phyloP scores from a whole-genome alignment of 2,888 invertebrate species.

The Anaspis maculata region DNA sequence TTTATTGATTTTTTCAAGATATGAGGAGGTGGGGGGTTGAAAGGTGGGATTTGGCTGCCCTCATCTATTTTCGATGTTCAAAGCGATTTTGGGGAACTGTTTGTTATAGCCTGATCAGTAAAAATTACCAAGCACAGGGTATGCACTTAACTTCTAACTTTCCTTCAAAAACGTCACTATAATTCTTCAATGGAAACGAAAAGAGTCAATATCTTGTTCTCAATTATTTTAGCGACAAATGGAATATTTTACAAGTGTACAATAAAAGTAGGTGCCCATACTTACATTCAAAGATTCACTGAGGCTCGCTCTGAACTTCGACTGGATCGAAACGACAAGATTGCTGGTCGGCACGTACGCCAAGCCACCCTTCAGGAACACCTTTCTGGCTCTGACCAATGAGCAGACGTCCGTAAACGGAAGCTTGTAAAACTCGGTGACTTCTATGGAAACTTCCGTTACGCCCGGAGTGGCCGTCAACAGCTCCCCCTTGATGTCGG shows the following conservation, averaged over 20 bases:
- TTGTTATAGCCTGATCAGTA: no score
- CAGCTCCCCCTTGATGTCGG: conserved; percentile 51
- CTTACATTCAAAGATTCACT: conserved; percentile 59
- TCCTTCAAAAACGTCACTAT: no score
- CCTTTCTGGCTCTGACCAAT: conserved; percentile 68
- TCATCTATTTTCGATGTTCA: no score
- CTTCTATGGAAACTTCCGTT: conserved; percentile 51
- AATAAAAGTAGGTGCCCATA: no score
- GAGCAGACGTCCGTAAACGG: conserved; percentile 77
- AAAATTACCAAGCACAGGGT: no score
- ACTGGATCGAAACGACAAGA: conserved; percentile 72
- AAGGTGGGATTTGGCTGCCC: no score
- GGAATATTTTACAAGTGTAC: no score
- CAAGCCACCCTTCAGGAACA: conserved; percentile 70
- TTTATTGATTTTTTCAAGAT: no score
- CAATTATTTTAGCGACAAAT: neutral
- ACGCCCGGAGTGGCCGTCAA: conserved; percentile 51
- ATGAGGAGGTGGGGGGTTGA: no score
- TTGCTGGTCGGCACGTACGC: conserved; percentile 84
- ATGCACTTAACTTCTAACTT: no score
- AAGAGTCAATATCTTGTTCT: no score
- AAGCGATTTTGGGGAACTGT: no score
- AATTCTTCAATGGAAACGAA: neutral
- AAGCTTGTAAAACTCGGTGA: conserved; percentile 49
- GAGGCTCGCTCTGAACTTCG: conserved; percentile 64